A percentile compares a stretch with the other conserved stretches of the same genome.
These are phyloP conservation scores for Crematogaster levior DNA, from an alignment of 2,888 invertebrate species.

Conservation along the genomic window DNA sequence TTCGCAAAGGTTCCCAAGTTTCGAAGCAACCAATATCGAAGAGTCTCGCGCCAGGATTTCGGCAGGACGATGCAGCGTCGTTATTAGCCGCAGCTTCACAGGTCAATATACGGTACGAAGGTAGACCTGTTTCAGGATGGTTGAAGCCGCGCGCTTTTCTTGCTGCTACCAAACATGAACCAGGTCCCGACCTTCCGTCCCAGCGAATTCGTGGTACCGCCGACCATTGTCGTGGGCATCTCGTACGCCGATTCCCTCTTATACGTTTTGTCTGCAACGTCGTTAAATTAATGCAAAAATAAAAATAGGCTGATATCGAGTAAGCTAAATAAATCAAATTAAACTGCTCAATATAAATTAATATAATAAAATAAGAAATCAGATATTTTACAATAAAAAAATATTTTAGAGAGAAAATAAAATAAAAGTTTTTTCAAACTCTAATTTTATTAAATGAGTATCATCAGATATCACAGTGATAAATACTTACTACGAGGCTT, in stretches of 20 bases:
- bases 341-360: neutral
- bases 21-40: neutral
- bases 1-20: neutral
- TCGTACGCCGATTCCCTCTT: constrained; percentile 86
- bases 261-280: constrained; percentile 85
- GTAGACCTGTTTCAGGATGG: constrained; percentile 87
- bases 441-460: neutral
- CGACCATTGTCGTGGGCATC: constrained; percentile 83
- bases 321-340: neutral
- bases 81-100: constrained; percentile 69
- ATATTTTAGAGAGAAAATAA: neutral
- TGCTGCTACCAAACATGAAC: constrained; percentile 87
- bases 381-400: neutral
- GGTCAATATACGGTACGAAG: constrained; percentile 84
- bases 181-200: constrained; percentile 88
- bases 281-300: constrained; percentile 4
- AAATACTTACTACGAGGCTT: constrained; percentile 83
- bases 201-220: constrained; percentile 85
- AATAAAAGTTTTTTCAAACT: neutral
- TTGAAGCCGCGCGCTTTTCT: constrained; percentile 86
- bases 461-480: neutral
- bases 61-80: constrained; percentile 62
- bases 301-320: neutral
- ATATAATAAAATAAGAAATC: neutral
- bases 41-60: neutral